Base-by-base conservation (phyloP, 2,888 invertebrate species). In the Sminthurides aquaticus region DNA sequence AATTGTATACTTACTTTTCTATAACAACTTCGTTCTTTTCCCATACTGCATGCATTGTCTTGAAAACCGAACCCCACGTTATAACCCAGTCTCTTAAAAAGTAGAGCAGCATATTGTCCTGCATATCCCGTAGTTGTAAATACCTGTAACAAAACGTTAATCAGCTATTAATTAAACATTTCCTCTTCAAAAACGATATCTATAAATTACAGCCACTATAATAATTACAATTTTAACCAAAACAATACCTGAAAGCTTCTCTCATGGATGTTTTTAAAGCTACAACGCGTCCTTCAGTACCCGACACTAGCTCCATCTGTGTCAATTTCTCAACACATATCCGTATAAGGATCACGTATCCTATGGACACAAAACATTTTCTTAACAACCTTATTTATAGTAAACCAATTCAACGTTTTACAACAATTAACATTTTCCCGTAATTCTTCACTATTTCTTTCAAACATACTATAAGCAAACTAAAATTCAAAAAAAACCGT, bases 81-180 rank as follows among this genome's bases (percentile, higher is more conserved):
- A 70, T 22, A 48, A 49, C 56, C 1, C 64, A 52, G 49, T 72
- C 69, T 20, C 70, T 54, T 1, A 72, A 65, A 34, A 70, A 72
- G 34, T 66, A 72, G 57, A 72, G 48, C 0, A 72, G 43, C 11
- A 70, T 11, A 29, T 70, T 67, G 43, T 72, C 72, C 25, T 72
- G 72, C 43, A 70, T 67, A 57, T 72, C 72, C 20, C 70, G 24
- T 18, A 72, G 25, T 27, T 69, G 67, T 24, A 66, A 43, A 49
- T 69, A 62, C 15, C 64, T 68, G 58, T 20, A 57, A 48, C 60
- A 29, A 5, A 11, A 43, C 5, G 15, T 52, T 52, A n/a, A 11
- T 29, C 25, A 65, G n/a, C n/a, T n/a, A n/a, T n/a, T n/a, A n/a
- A n/a, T n/a, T n/a, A n/a, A n/a, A n/a, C n/a, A n/a, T n/a, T n/a